Conservation (phyloP, 2,888 invertebrate genomes). For the Artemia sp. region DNA sequence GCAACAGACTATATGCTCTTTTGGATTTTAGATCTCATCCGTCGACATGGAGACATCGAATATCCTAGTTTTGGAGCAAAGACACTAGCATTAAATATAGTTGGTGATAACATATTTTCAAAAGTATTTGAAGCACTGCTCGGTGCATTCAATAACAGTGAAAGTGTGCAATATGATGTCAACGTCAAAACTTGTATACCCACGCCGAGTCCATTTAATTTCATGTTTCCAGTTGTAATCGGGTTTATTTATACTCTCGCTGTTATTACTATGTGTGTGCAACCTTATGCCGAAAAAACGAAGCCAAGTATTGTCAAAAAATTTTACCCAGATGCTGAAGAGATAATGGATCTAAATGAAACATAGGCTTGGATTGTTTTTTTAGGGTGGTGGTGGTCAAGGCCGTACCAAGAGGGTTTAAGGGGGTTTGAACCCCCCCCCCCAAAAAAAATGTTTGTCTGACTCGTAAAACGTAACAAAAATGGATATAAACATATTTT, state of each 20-base stretch:
- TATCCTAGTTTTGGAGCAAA: constrained; percentile 6
- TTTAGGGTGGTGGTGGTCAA: no score
- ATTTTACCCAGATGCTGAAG: constrained; percentile 4
- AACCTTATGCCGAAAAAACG: constrained; percentile 7
- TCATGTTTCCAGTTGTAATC: not conserved
- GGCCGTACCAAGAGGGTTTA: no score
- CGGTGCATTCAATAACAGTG: not conserved
- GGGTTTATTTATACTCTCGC: not conserved
- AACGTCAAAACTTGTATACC: constrained; percentile 5
- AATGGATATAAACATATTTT: no score
- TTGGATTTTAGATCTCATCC: constrained; percentile 4
- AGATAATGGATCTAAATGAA: not conserved
- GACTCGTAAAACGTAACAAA: no score
- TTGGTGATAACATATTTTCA: constrained; percentile 8
- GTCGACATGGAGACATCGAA: constrained; percentile 5
- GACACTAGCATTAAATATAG: not conserved
- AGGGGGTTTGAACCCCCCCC: no score
- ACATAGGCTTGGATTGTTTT: no score
- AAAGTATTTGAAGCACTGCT: not conserved
- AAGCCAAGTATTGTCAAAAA: not conserved
- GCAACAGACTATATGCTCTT: constrained; percentile 9
- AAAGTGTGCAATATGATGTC: not conserved
- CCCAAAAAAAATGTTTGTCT: no score
- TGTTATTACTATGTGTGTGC: constrained; percentile 11
- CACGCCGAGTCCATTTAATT: not conserved